Conservation (phyloP, 1,140 invertebrate genomes). For the Cecropterus lyciades region DNA sequence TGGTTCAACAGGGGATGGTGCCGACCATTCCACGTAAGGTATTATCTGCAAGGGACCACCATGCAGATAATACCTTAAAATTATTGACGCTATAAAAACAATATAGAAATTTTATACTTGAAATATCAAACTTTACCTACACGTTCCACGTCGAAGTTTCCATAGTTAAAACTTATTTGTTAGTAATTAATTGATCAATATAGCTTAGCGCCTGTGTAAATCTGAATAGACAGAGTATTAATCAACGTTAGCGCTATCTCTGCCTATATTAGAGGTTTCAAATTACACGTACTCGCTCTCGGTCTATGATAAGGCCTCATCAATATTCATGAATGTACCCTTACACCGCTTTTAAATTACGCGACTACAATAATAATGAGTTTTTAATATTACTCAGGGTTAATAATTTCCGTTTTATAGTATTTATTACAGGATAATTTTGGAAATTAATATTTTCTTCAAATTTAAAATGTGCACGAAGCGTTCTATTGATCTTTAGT, state of each 20-base stretch:
- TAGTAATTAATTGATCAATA: too few relatives aligned
- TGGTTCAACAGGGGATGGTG: too few relatives aligned
- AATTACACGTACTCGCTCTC: slow-evolving; percentile 10
- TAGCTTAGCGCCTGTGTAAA: not conserved
- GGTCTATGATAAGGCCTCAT: slow-evolving; percentile 14
- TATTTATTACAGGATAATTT: too few relatives aligned
- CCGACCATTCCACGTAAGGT: too few relatives aligned
- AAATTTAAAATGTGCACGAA: not conserved
- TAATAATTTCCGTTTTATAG: not conserved
- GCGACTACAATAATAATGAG: slow-evolving; percentile 4
- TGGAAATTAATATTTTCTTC: not conserved
- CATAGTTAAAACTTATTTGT: too few relatives aligned
- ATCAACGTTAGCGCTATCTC: slow-evolving; percentile 1
- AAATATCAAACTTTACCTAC: too few relatives aligned
- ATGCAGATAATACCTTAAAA: too few relatives aligned
- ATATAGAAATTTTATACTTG: too few relatives aligned
- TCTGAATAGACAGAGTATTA: not conserved
- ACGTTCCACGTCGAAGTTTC: too few relatives aligned
- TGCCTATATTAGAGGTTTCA: not conserved
- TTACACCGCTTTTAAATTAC: slow-evolving; percentile 17
- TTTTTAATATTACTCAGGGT: not conserved
- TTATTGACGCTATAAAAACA: too few relatives aligned
- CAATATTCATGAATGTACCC: slow-evolving; percentile 19
- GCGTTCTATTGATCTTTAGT: too few relatives aligned
- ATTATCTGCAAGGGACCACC: too few relatives aligned